A percentile compares a stretch with the other conserved stretches of the same genome.
These are phyloP conservation scores for Crotophaga sulcirostris DNA, from an alignment of 2,113 vertebrate species.

Conservation along the genomic window DNA sequence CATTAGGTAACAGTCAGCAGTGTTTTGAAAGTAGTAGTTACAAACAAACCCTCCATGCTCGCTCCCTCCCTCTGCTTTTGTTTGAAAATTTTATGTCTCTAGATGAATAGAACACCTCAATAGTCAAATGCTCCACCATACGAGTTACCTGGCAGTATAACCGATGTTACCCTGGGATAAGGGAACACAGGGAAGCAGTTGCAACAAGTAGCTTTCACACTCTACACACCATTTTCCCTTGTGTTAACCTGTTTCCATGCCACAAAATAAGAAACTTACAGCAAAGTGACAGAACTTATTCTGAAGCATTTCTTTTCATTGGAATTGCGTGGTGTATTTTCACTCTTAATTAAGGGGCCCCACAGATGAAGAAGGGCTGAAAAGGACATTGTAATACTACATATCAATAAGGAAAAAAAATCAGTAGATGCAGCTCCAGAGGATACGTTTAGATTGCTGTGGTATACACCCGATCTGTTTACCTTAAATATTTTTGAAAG, in stretches of 20 bases:
- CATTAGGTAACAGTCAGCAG: not conserved
- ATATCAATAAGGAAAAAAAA: not conserved
- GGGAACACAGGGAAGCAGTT: not conserved
- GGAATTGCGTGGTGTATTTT: not conserved
- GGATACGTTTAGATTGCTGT: not conserved
- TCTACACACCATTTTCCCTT: not conserved
- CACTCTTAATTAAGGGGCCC: not conserved
- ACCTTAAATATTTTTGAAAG: not conserved
- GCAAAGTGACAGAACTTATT: not conserved
- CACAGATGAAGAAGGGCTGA: not conserved
- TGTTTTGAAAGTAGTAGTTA: not conserved
- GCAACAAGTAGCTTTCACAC: not conserved
- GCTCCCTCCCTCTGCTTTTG: not conserved
- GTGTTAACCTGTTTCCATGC: not conserved
- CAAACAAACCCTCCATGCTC: not conserved
- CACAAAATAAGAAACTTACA: not conserved
- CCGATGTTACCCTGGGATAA: rapidly evolving
- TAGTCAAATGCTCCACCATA: not conserved
- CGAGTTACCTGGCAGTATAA: not conserved
- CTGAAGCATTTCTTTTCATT: not conserved
- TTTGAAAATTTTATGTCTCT: not conserved
- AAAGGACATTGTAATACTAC: not conserved
- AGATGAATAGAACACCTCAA: not conserved
- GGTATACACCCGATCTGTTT: not conserved
- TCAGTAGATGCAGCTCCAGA: not conserved